Evolutionary conservation across 2,113 vertebrate genomes (phyloP).

Genomic region (Gallinago undulata): DNA sequence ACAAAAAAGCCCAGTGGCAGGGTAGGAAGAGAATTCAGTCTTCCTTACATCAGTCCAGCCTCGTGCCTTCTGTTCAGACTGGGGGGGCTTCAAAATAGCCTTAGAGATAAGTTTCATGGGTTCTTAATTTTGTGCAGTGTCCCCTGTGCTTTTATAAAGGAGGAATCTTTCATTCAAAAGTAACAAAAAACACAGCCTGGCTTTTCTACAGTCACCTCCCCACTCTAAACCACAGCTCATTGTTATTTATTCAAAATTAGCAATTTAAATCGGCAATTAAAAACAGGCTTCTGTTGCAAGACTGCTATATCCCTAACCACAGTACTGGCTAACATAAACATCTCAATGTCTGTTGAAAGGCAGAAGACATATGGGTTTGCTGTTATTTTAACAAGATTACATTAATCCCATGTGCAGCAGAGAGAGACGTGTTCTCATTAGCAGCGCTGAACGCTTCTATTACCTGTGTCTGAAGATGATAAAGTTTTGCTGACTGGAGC

Average conservation of each 20-base stretch:
- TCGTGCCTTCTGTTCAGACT: not conserved
- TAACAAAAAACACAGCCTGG: not conserved
- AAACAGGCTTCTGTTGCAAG: not conserved
- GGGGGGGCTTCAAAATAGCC: not conserved
- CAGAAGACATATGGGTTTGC: not conserved
- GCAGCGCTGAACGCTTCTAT: not conserved
- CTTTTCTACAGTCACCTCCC: not conserved
- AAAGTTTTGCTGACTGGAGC: constrained; percentile 89
- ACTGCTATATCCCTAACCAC: not conserved
- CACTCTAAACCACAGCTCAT: not conserved
- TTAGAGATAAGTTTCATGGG: not conserved
- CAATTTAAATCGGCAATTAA: not conserved
- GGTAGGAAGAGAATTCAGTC: not conserved
- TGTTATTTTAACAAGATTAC: constrained; percentile 16
- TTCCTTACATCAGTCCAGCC: not conserved
- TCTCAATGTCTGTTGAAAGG: not conserved
- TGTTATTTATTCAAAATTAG: not conserved
- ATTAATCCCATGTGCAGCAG: not conserved
- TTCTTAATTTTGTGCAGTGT: not conserved
- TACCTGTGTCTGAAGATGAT: constrained; percentile 94
- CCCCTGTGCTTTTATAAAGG: not conserved
- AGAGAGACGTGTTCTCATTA: not conserved
- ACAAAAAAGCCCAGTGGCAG: not conserved
- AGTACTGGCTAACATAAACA: not conserved
- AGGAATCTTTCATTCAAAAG: not conserved